Base-by-base conservation (phyloP, 2,797 vertebrate species). In the Syncerus caffer region DNA sequence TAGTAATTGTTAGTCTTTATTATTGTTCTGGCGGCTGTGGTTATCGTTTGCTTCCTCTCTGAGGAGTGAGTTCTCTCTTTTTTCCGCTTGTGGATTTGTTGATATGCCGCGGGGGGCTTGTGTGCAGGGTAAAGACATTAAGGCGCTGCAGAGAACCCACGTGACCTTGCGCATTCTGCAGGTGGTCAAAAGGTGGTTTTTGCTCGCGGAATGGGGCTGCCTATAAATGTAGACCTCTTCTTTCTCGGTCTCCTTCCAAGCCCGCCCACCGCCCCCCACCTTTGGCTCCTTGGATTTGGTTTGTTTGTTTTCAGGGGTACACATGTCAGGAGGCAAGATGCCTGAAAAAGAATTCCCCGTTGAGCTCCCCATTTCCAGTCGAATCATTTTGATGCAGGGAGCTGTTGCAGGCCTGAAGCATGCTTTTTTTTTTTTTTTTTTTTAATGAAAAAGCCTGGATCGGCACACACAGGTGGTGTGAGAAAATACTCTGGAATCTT, bases 151-250 rank as follows among this genome's bases (percentile, higher is more conserved):
- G 99, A 99, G 99, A 98, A 98, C 98, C 99, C 99, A 98, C 98
- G 97, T 97, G 99, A 99, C 99, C 98, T 99, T 99, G 99, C 99
- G 99, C 99, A 99, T 99, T 99, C 99, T 99, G 99, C 99, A 99
- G 99, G 99, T 99, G 99, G 99, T 99, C 99, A 98, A 94, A 98
- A 99, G 98, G 98, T 98, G 98, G 97, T 90, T 98, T 92, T 95
- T 90, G 96, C 95, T 96, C 51, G 71, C 93, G 71, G 97, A 97
- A 93, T 74, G 93, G 97, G 92, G 67, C 95, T 92, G 90, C 71
- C 85, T 76, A 3, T 76, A 57, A 87, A 92, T 60, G 64, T 2
- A 78, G 93, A 76, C 45, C 50, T 90, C 62, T 38, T 64, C 88
- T 60, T 83, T 58, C 89, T 47, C 27, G 1, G 55, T 67, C 84